Evolutionary conservation across 2,797 vertebrate genomes (phyloP).

Genomic region (Gallinago nigripennis): DNA sequence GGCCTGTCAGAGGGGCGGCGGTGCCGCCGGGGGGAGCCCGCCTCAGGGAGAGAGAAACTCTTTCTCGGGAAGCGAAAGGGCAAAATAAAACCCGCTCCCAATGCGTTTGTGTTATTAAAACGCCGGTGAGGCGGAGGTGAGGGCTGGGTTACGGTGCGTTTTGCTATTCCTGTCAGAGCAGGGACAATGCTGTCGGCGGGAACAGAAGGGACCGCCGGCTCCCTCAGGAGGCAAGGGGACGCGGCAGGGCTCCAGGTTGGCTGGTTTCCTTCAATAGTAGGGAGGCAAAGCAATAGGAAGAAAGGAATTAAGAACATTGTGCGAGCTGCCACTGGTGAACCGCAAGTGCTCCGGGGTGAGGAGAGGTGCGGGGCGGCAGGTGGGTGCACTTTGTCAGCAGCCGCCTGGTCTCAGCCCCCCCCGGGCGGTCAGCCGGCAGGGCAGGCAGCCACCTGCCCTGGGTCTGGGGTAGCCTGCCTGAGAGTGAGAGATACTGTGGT

Average conservation of each 20-base stretch:
- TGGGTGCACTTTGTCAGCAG: rapidly evolving
- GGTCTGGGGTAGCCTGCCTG: background rate
- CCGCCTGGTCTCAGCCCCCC: too few species aligned
- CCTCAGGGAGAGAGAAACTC: rapidly evolving
- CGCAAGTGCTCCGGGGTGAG: background rate
- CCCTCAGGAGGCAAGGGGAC: background rate
- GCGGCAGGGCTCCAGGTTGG: background rate
- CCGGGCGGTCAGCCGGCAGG: too few species aligned
- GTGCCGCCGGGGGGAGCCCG: too few species aligned
- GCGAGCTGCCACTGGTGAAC: rapidly evolving
- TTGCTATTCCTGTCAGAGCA: rapidly evolving
- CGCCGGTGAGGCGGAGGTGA: background rate
- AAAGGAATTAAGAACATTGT: rapidly evolving
- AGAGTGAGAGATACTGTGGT: background rate
- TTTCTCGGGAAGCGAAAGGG: background rate
- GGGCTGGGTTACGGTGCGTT: rapidly evolving
- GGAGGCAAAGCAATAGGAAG: rapidly evolving
- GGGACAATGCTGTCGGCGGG: rapidly evolving
- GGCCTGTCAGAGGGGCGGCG: rapidly evolving
- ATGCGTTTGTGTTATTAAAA: background rate
- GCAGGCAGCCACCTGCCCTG: background rate
- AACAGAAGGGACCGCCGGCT: background rate
- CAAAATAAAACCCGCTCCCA: rapidly evolving
- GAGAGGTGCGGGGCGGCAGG: rapidly evolving
- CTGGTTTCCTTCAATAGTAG: rapidly evolving